These are phyloP conservation scores for Euspilapteryx auroguttella DNA, from an alignment of 2,888 invertebrate species.

Conservation along the genomic window DNA sequence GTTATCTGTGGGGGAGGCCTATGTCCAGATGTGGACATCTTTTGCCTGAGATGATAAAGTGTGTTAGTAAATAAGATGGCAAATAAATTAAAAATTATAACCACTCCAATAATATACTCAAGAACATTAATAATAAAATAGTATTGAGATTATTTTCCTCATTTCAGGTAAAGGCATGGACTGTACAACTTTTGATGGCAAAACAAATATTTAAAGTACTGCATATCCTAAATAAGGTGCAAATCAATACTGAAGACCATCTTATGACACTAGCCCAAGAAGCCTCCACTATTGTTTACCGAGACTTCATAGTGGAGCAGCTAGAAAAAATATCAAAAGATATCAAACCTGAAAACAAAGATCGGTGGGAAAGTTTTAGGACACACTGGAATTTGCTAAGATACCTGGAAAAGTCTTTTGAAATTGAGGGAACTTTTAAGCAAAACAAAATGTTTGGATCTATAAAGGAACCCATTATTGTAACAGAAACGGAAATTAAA, in stretches of 20 bases:
- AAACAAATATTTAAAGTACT: constrained; percentile 68
- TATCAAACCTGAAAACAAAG: constrained; percentile 23
- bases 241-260: constrained; percentile 58
- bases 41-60: too few species aligned
- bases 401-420: constrained; percentile 49
- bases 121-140: too few species aligned
- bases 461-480: constrained; percentile 35
- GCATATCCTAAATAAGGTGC: constrained; percentile 66
- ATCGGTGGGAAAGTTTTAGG: constrained; percentile 32
- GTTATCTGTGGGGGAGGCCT: too few species aligned
- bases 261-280: constrained; percentile 60
- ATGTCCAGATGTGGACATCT: too few species aligned
- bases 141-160: too few species aligned
- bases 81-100: too few species aligned
- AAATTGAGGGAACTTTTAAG: constrained; percentile 44
- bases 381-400: constrained; percentile 44
- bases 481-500: constrained; percentile 50
- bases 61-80: too few species aligned
- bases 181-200: constrained; percentile 60
- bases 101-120: too few species aligned
- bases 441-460: constrained; percentile 51
- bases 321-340: constrained; percentile 54
- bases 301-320: constrained; percentile 69
- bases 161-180: constrained; percentile 65
- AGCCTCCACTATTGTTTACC: constrained; percentile 58